Percentiles rank a stretch among this genome's conserved stretches.
phyloP scores from a whole-genome alignment of 1,140 invertebrate genomes.

The Hyphantria cunea region DNA sequence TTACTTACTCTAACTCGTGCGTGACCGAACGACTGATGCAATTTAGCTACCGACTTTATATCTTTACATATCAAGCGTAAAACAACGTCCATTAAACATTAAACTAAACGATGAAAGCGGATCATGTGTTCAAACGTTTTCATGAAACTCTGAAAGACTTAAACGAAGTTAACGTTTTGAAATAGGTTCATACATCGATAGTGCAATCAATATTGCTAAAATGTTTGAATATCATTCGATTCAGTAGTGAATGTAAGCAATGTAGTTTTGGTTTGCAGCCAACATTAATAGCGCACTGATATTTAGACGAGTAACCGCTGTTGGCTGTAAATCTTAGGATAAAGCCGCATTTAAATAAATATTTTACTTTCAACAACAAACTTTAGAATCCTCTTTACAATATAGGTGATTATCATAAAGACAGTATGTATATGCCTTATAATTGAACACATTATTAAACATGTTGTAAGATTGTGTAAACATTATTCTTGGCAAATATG shows the following conservation, averaged over 20 bases:
- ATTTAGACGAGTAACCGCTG: slow-evolving; percentile 36
- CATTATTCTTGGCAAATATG: slow-evolving; percentile 21
- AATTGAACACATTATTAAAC: too few species aligned
- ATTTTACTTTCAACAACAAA: slow-evolving; percentile 30
- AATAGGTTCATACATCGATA: too few species aligned
- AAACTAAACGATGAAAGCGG: not conserved
- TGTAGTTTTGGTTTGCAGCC: slow-evolving; percentile 44
- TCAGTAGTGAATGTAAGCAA: slow-evolving; percentile 35
- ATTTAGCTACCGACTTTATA: not conserved
- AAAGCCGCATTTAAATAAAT: slow-evolving; percentile 42
- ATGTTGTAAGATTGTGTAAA: too few species aligned
- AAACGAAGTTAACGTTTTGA: too few species aligned
- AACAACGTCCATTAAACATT: not conserved
- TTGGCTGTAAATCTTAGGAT: slow-evolving; percentile 43
- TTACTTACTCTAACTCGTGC: slow-evolving; percentile 1
- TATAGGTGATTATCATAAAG: not conserved
- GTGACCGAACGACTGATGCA: slow-evolving; percentile 12
- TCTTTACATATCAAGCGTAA: not conserved
- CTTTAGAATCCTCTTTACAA: not conserved
- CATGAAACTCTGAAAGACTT: too few species aligned
- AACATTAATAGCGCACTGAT: slow-evolving; percentile 41
- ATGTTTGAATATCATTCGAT: slow-evolving; percentile 24
- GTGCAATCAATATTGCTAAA: too few species aligned
- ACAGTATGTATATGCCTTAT: not conserved
- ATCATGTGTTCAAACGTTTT: not conserved